Base-by-base conservation (phyloP, 2,888 invertebrate species). In the Dugesia japonica region DNA sequence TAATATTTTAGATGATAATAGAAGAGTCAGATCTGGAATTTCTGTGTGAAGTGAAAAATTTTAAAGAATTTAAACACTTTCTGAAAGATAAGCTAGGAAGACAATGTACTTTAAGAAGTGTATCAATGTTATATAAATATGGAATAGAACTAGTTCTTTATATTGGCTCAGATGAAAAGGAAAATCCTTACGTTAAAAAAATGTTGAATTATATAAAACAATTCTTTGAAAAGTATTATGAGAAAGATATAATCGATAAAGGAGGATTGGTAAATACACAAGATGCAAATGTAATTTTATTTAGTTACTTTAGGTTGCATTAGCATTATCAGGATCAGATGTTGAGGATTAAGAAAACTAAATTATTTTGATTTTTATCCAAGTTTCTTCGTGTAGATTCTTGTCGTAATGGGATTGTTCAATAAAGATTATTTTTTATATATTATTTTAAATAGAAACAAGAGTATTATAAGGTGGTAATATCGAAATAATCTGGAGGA, bases 51-150 rank as follows among this genome's bases (percentile, higher is more conserved):
- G 56, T 23, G 1, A 23, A 20, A n/a, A 1, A 56, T 56, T 56
- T 56, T n/a, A 56, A 56, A 56, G 56, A 56, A 56, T 56, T 56
- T 23, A 56, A 56, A 56, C 23, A 20, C n/a, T 56, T 56, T 23
- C 17, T 56, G 17, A 56, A 56, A 23, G 20, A n/a, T n/a, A 56
- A 56, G 23, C 7, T 56, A n/a, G 56, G 56, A 20, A 56, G 9
- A 56, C 4, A 56, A n/a, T 56, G 56, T 56, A 56, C n/a, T n/a
- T 23, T 56, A 56, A 56, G 20, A 20, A 56, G 56, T n/a, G 56
- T 56, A n/a, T 56, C 56, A 20, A 56, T 56, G 56, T 56, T 56
- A n/a, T 56, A 56, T n/a, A 56, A 56, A 20, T 56, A 56, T 56
- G 56, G 56, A 56, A 56, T 56, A n/a, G 20, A 56, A 56, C 56